A percentile compares a stretch with the other conserved stretches of the same genome.
phyloP scores from a whole-genome alignment of 2,888 invertebrate genomes.

The Capitulum mitella region DNA sequence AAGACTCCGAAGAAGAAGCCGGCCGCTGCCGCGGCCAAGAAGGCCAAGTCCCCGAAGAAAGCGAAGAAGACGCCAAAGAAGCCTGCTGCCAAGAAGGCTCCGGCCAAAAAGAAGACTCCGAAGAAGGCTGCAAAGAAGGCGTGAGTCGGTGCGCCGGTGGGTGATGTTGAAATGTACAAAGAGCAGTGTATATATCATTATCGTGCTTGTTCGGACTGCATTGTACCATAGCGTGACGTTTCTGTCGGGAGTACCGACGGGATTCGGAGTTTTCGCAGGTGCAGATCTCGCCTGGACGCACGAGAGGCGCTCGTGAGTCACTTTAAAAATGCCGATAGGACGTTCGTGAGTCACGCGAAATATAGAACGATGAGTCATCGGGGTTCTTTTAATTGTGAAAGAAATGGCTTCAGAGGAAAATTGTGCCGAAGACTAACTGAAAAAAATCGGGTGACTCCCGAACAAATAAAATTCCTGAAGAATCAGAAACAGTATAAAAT shows the following conservation, averaged over 20 bases:
- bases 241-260: no score
- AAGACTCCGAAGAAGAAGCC: slow-evolving; percentile 29
- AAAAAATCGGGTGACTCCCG: no score
- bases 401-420: no score
- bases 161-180: neutral
- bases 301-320: no score
- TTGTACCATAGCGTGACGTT: no score
- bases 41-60: slow-evolving; percentile 28
- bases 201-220: neutral
- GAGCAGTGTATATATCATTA: neutral
- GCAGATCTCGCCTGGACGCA: no score
- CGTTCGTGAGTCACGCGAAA: neutral
- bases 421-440: no score
- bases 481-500: no score
- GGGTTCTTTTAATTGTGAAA: no score
- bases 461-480: no score
- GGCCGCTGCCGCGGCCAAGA: slow-evolving; percentile 32
- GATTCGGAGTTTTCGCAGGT: no score
- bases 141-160: neutral
- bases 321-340: neutral
- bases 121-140: slow-evolving; percentile 17
- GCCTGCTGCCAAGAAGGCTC: neutral
- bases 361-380: neutral
- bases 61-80: slow-evolving; percentile 7
- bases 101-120: neutral